Conservation (phyloP, 2,113 vertebrate genomes). For the Eonycteris spelaea region DNA sequence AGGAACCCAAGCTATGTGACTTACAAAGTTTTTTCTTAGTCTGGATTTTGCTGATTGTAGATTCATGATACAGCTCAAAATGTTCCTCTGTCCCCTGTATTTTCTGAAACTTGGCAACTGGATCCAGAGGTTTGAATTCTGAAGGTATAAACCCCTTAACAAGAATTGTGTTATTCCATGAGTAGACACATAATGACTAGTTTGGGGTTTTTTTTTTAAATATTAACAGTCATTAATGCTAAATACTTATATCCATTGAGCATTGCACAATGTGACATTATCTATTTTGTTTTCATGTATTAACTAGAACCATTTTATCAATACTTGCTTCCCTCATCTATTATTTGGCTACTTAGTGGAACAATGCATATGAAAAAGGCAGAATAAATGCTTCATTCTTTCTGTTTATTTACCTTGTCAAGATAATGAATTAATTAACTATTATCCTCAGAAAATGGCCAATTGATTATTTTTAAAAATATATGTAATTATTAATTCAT, state of each 20-base stretch:
- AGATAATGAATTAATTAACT: background rate
- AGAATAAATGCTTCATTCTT: background rate
- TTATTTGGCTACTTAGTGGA: background rate
- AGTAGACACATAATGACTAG: background rate
- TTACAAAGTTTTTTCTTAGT: background rate
- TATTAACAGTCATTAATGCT: too few species aligned
- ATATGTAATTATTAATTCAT: background rate
- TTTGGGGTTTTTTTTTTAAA: too few species aligned
- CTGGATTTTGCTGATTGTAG: background rate
- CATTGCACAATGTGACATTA: too few species aligned
- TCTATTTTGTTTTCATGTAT: too few species aligned
- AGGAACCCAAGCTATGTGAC: background rate
- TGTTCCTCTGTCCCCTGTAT: background rate
- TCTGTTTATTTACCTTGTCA: background rate
- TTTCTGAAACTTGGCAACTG: background rate
- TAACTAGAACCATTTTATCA: too few species aligned
- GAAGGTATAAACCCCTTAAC: background rate
- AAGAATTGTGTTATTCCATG: constrained; percentile 13
- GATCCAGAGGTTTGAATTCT: background rate
- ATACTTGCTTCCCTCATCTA: background rate
- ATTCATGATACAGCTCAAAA: background rate
- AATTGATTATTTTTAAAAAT: background rate
- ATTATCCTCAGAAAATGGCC: background rate
- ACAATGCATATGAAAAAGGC: background rate
- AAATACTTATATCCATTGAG: too few species aligned